phyloP scores from a whole-genome alignment of 1,140 invertebrate genomes.

The Episyrphus balteatus region DNA sequence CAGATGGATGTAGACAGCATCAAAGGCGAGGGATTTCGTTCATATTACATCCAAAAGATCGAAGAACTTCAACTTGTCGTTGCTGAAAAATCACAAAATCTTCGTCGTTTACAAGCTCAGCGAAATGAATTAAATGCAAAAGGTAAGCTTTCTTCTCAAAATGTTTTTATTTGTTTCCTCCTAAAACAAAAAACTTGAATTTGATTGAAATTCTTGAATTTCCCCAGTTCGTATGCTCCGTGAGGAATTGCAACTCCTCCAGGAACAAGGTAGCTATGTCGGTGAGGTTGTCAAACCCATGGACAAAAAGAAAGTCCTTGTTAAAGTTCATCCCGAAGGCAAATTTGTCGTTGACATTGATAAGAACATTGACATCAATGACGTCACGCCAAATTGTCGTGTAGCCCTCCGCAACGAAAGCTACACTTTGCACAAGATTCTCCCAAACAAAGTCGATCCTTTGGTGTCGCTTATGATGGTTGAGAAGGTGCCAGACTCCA shows the following conservation, averaged over 20 bases:
- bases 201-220: slow-evolving; percentile 7
- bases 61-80: slow-evolving; percentile 93
- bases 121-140: slow-evolving; percentile 99
- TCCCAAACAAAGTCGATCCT: slow-evolving; percentile 99
- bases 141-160: slow-evolving; percentile 46
- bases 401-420: slow-evolving; percentile 97
- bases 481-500: slow-evolving; percentile 99
- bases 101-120: slow-evolving; percentile 94
- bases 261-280: slow-evolving; percentile 99
- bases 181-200: background rate
- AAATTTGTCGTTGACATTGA: slow-evolving; percentile 99
- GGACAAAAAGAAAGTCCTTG: slow-evolving; percentile 99
- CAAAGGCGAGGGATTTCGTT: slow-evolving; percentile 74
- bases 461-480: slow-evolving; percentile 99
- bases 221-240: slow-evolving; percentile 84
- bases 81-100: slow-evolving; percentile 95
- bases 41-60: slow-evolving; percentile 95
- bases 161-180: background rate
- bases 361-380: slow-evolving; percentile 98
- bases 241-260: slow-evolving; percentile 93
- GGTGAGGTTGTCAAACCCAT: slow-evolving; percentile 99
- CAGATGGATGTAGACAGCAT: slow-evolving; percentile 83
- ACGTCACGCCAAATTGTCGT: slow-evolving; percentile 94
- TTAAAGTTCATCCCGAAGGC: slow-evolving; percentile 99
- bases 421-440: slow-evolving; percentile 97